Evolutionary conservation across 2,113 vertebrate genomes (phyloP).

Genomic region (Chionis minor): DNA sequence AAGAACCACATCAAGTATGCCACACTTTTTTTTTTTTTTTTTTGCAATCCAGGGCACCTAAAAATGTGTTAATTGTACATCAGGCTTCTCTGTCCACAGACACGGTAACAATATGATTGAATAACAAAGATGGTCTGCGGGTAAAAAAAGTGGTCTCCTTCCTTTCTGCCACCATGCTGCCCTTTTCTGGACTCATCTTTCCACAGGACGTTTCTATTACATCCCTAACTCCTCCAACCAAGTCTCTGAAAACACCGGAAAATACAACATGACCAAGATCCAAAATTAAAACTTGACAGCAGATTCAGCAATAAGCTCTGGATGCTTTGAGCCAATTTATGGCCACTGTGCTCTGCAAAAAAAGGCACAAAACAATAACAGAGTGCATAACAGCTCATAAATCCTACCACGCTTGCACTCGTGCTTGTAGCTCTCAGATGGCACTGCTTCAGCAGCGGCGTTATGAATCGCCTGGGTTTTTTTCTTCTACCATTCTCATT

Average conservation of each 20-base stretch:
- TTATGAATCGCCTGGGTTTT: not conserved
- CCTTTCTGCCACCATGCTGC: not conserved
- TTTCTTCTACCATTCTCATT: not conserved
- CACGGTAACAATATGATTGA: fast-evolving
- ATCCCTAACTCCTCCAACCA: not conserved
- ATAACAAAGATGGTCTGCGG: not conserved
- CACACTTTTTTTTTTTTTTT: too few relatives aligned
- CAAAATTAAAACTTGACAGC: constrained; percentile 13
- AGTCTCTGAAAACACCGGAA: not conserved
- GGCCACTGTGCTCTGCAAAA: not conserved
- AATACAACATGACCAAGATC: not conserved
- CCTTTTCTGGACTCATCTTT: not conserved
- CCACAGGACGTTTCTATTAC: not conserved
- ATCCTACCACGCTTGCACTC: not conserved
- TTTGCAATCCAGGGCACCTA: not conserved
- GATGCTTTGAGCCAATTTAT: not conserved
- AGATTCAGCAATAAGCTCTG: not conserved
- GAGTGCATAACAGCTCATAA: not conserved
- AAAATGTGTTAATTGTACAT: not conserved
- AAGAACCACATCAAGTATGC: fast-evolving
- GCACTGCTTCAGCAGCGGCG: not conserved
- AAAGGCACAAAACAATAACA: not conserved
- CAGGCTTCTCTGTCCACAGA: not conserved
- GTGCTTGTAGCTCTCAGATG: not conserved
- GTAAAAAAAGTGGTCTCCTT: not conserved